Evolutionary conservation across 2,797 vertebrate genomes (phyloP).

Genomic region (Jordanella pulchra): DNA sequence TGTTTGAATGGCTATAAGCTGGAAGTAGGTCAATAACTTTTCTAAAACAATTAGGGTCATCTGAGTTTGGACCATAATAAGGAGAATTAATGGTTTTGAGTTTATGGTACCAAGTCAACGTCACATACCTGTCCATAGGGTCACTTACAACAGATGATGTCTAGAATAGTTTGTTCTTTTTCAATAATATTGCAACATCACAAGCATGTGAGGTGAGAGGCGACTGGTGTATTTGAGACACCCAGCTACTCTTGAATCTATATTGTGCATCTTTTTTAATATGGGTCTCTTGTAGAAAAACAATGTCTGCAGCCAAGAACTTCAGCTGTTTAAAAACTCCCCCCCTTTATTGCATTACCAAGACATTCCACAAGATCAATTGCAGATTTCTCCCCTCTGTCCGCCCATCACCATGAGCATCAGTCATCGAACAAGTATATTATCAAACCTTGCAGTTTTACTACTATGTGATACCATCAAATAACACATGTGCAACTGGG

Average conservation of each 20-base stretch:
- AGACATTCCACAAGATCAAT: slow-evolving; percentile 1
- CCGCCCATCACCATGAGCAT: too few species aligned
- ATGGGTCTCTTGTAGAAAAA: slow-evolving; percentile 4
- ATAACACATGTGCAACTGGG: too few species aligned
- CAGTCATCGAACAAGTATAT: too few species aligned
- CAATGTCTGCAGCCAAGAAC: not conserved
- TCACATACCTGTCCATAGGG: not conserved
- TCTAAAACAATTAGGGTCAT: too few species aligned
- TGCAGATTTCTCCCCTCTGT: too few species aligned
- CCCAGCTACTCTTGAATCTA: not conserved
- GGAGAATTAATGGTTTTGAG: not conserved
- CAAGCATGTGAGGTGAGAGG: not conserved
- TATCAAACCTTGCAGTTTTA: too few species aligned
- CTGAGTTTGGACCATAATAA: too few species aligned
- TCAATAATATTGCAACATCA: not conserved
- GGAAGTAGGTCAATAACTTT: too few species aligned
- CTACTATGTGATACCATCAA: too few species aligned
- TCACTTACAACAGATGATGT: not conserved
- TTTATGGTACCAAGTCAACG: not conserved
- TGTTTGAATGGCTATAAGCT: too few species aligned
- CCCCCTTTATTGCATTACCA: not conserved
- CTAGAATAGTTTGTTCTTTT: too few species aligned
- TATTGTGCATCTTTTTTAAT: too few species aligned
- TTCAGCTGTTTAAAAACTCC: not conserved
- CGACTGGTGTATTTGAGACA: not conserved